Conservation (phyloP, 1,140 invertebrate species). For the Brachionus koreanus region DNA sequence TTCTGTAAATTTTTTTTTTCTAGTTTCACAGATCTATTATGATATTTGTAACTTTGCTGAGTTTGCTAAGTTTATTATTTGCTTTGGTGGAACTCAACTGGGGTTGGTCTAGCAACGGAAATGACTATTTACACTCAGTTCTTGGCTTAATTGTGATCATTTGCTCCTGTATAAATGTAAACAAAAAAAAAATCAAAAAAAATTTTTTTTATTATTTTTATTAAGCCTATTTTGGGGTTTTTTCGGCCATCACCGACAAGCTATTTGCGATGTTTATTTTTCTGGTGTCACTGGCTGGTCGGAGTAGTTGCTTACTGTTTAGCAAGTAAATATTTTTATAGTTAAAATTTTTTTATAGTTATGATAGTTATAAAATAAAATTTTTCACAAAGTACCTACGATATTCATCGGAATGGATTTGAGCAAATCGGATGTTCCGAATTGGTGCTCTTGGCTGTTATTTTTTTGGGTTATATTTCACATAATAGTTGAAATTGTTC, state of each 20-base stretch:
- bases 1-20: not conserved
- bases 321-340: conserved; percentile 21
- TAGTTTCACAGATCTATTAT: conserved; percentile 38
- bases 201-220: not conserved
- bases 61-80: conserved; percentile 15
- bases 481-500: conserved; percentile 42
- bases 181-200: not conserved
- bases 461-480: conserved; percentile 44
- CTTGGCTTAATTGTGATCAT: conserved; percentile 40
- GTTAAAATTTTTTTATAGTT: not conserved
- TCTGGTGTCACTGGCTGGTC: conserved; percentile 44
- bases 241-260: conserved; percentile 20
- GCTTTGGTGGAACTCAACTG: conserved; percentile 36
- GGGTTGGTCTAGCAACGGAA: conserved; percentile 7
- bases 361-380: not conserved
- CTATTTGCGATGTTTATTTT: conserved; percentile 29
- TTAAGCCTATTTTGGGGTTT: conserved; percentile 29
- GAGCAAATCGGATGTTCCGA: not conserved
- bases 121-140: conserved; percentile 27
- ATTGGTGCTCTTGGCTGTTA: conserved; percentile 40
- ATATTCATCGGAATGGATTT: conserved; percentile 45
- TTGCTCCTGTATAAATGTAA: conserved; percentile 35
- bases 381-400: conserved; percentile 1
- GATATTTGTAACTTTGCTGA: conserved; percentile 29
- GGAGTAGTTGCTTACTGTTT: conserved; percentile 36